Evolutionary conservation across 2,888 invertebrate genomes (phyloP).

Genomic region (Chrysolina haemoptera): DNA sequence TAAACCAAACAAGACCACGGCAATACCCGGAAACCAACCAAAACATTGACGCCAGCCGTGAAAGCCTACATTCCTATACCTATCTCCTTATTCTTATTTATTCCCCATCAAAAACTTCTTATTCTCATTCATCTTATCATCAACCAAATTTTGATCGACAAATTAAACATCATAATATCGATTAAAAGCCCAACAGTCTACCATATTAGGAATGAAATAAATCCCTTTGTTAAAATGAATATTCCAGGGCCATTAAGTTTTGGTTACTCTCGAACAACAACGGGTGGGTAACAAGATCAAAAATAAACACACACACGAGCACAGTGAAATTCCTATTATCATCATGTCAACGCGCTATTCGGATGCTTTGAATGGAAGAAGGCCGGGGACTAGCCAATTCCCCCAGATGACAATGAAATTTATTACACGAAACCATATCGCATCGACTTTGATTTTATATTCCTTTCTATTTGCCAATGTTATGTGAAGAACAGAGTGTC

Average conservation of each 20-base stretch:
- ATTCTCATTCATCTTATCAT: neutral
- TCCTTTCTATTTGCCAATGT: too few relatives aligned
- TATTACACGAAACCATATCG: neutral
- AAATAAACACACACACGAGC: slow-evolving; percentile 44
- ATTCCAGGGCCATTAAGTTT: slow-evolving; percentile 36
- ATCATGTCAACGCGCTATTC: slow-evolving; percentile 59
- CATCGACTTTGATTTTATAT: too few relatives aligned
- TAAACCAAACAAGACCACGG: too few relatives aligned
- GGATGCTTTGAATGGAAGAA: slow-evolving; percentile 34
- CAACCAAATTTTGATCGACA: neutral
- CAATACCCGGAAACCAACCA: too few relatives aligned
- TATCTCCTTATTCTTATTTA: too few relatives aligned
- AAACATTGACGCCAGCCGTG: too few relatives aligned
- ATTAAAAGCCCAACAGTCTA: neutral
- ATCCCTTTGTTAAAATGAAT: slow-evolving; percentile 35
- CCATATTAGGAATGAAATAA: neutral
- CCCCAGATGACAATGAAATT: neutral
- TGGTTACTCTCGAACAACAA: slow-evolving; percentile 37
- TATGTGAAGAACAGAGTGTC: too few relatives aligned
- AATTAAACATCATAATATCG: neutral
- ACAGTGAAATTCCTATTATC: slow-evolving; percentile 64
- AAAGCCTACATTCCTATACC: too few relatives aligned
- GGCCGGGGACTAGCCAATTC: slow-evolving; percentile 32
- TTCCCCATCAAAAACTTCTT: too few relatives aligned
- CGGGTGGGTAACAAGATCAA: slow-evolving; percentile 42